Evolutionary conservation across 2,113 vertebrate species (phyloP).

Genomic region (Rafetus swinhoei): DNA sequence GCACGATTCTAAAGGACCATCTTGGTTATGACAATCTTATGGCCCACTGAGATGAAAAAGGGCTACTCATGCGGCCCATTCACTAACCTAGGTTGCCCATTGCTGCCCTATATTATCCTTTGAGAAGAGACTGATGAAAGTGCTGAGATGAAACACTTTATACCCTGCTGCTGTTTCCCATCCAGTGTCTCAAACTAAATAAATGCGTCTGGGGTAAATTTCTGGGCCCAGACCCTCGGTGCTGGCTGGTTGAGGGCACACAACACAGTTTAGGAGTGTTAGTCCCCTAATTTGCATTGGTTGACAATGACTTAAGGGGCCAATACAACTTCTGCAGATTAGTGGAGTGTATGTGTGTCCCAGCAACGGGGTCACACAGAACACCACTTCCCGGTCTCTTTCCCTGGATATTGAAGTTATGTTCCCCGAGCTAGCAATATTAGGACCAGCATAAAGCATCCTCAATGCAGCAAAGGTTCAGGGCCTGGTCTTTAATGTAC

Average conservation of each 20-base stretch:
- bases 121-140: neutral
- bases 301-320: neutral
- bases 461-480: neutral
- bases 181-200: neutral
- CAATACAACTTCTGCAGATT: too few species aligned
- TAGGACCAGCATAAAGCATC: neutral
- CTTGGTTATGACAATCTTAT: too few species aligned
- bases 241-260: neutral
- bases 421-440: neutral
- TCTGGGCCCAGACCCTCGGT: neutral
- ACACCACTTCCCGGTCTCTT: neutral
- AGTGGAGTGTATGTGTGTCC: too few species aligned
- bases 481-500: neutral
- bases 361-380: too few species aligned
- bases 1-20: too few species aligned
- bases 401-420: neutral
- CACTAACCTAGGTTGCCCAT: too few species aligned
- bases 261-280: neutral
- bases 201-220: neutral
- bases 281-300: neutral
- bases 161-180: neutral
- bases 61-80: too few species aligned
- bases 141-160: neutral
- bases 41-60: too few species aligned
- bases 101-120: neutral